Conservation (phyloP, 2,797 vertebrate genomes). For the Ambastaia sidthimunki region DNA sequence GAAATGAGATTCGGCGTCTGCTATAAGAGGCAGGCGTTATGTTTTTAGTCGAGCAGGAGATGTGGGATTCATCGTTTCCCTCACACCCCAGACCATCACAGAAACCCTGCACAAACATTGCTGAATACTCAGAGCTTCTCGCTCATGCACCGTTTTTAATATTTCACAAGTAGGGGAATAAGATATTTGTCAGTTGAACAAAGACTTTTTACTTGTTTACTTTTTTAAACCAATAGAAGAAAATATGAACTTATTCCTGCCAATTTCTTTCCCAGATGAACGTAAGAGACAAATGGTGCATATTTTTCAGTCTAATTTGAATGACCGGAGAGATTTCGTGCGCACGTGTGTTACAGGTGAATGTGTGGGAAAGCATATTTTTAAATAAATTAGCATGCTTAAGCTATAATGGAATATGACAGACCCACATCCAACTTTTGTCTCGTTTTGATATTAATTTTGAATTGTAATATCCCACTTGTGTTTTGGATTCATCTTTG, state of each 20-base stretch:
- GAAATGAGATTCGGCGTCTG: background rate
- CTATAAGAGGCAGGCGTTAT: background rate
- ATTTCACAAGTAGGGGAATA: background rate
- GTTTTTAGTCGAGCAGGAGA: background rate
- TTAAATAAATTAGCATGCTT: constrained; percentile 55
- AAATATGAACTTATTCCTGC: background rate
- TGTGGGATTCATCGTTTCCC: background rate
- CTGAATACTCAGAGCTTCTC: background rate
- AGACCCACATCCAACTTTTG: constrained; percentile 12
- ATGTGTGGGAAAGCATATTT: constrained; percentile 54
- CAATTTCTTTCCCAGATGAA: background rate
- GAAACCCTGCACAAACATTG: background rate
- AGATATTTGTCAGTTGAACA: background rate
- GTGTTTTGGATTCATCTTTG: constrained; percentile 1
- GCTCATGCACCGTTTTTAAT: background rate
- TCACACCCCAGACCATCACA: background rate
- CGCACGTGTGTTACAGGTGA: constrained; percentile 46
- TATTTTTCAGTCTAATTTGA: constrained; percentile 35
- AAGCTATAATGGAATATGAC: constrained; percentile 1
- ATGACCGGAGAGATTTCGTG: constrained; percentile 39
- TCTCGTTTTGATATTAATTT: constrained; percentile 9
- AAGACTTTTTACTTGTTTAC: background rate
- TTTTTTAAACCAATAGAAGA: constrained; percentile 12
- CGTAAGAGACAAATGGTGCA: constrained; percentile 17
- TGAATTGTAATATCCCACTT: constrained; percentile 8